phyloP scores from a whole-genome alignment of 2,113 vertebrate genomes.

The Apodemus speciosus region DNA sequence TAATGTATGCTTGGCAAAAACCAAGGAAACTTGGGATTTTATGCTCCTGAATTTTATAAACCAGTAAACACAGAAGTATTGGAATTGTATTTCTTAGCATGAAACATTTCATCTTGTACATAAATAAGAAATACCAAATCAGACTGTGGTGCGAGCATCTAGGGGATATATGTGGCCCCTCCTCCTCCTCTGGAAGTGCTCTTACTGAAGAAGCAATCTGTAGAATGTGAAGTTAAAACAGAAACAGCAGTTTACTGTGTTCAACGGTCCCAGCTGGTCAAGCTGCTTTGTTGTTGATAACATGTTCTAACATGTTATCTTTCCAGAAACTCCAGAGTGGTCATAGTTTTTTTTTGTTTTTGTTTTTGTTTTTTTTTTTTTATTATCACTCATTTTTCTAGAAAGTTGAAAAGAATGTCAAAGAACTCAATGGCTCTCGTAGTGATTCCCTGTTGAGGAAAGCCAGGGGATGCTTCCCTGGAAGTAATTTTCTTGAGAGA shows the following conservation, averaged over 20 bases:
- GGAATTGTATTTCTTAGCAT: constrained; percentile 76
- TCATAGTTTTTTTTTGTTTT: neutral
- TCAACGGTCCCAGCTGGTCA: neutral
- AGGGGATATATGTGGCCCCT: constrained; percentile 58
- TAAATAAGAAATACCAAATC: constrained; percentile 76
- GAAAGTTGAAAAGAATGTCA: neutral
- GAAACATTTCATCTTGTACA: constrained; percentile 76
- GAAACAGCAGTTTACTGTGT: constrained; percentile 52
- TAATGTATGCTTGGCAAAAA: constrained; percentile 69
- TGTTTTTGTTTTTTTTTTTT: no score
- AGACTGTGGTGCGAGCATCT: constrained; percentile 48
- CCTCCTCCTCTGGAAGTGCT: constrained; percentile 64
- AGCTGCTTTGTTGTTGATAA: constrained; percentile 27
- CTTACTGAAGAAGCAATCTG: constrained; percentile 70
- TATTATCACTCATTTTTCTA: neutral
- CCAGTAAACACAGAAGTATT: constrained; percentile 76
- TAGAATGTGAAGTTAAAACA: constrained; percentile 69
- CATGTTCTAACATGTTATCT: neutral
- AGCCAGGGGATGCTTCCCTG: neutral
- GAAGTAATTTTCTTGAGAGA: no score
- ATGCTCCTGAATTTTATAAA: constrained; percentile 75
- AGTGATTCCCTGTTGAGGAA: neutral
- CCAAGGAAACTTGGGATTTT: constrained; percentile 73
- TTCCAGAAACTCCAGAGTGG: neutral
- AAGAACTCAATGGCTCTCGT: neutral